Base-by-base conservation (phyloP, 2,113 vertebrate species). In the Ursus arctos region DNA sequence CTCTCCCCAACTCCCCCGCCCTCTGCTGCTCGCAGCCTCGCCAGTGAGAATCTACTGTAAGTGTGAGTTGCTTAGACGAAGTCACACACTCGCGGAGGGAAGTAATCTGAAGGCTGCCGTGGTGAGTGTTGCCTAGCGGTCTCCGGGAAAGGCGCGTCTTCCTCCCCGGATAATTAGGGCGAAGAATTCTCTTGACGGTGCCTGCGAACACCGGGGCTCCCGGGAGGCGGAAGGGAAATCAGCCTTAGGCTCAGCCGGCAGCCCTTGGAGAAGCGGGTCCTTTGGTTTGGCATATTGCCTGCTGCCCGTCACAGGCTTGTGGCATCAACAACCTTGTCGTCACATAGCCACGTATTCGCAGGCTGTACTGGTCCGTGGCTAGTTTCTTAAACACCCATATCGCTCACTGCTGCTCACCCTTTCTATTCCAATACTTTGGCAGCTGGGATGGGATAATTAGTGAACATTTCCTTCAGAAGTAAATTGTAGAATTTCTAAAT, bases 91-190 rank as follows among this genome's bases (percentile, higher is more conserved):
- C 97, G 59, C 82, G 43, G 88, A 95, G 82, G 92, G 92, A 92
- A 94, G 95, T 74, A 19, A 83, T 83, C 82, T 12, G 90, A 51
- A 28, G 79, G 86, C 97, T 92, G 82, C 95, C 69, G 88, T 79
- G 95, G 97, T 72, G 95, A 97, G 95, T 59, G 98, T 96, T 94
- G 97, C 97, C 90, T 96, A 87, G 97, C 94, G 79, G 83, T 92
- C 83, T 43, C 90, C 51, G n/a, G n/a, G 77, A 81, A 57, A 95
- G 87, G 83, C 87, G 76, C 97, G 82, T 96, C 94, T 85, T 57
- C 69, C 97, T 97, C 97, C 63, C 72, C 15, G 63, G 94, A 49
- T 81, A 84, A 87, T 89, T 47, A 83, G 88, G 74, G 83, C 69
- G 76, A 92, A 79, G 93, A 71, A 94, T 72, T 61, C 96, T 96